A percentile compares a stretch with the other conserved stretches of the same genome.
phyloP scores from a whole-genome alignment of 2,113 vertebrate genomes.

The Meles meles region DNA sequence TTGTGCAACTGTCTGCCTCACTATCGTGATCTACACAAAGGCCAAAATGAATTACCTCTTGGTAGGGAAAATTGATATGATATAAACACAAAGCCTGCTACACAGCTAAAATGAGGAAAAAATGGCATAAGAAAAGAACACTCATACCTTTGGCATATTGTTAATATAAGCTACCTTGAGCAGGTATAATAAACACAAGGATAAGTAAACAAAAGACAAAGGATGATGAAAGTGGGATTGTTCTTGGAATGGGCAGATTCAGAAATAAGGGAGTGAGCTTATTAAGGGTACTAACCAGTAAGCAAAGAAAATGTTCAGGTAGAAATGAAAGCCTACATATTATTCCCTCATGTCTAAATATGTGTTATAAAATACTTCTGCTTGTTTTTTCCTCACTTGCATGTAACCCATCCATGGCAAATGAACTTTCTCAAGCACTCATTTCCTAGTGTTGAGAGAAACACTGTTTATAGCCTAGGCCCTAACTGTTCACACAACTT shows the following conservation, averaged over 20 bases:
- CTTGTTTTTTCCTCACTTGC: conserved; percentile 24
- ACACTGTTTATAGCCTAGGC: neutral
- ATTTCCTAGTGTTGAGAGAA: neutral
- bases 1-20: neutral
- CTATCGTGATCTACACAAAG: neutral
- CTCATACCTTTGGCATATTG: neutral
- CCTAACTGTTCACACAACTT: neutral
- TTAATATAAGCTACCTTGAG: neutral
- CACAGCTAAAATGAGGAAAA: conserved; percentile 26
- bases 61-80: neutral
- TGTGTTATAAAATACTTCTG: neutral
- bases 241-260: neutral
- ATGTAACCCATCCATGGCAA: neutral
- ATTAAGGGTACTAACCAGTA: neutral
- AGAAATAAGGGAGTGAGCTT: neutral
- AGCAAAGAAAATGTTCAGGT: neutral
- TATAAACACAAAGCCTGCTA: conserved; percentile 1
- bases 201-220: neutral
- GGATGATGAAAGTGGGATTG: neutral
- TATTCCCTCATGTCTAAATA: neutral
- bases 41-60: neutral
- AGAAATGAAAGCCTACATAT: neutral
- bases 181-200: neutral
- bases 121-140: neutral
- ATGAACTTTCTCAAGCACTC: conserved; percentile 9